These are phyloP conservation scores for Deroptyus accipitrinus DNA, from an alignment of 2,113 vertebrate species.

Conservation along the genomic window DNA sequence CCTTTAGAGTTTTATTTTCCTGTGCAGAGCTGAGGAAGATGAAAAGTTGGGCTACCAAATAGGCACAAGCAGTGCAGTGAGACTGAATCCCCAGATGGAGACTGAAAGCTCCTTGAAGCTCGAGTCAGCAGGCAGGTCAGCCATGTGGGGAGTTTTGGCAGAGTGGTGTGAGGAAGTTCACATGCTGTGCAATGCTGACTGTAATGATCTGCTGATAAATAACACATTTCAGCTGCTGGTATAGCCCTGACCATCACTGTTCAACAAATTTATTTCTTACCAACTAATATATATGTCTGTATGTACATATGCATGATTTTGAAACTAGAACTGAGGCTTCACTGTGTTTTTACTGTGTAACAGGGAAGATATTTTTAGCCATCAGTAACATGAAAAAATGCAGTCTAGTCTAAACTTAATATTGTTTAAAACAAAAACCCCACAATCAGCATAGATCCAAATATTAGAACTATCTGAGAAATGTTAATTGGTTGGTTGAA, in stretches of 20 bases:
- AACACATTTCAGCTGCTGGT: slow-evolving; percentile 29
- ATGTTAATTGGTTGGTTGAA: slow-evolving; percentile 49
- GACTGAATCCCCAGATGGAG: slow-evolving; percentile 18
- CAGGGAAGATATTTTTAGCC: slow-evolving; percentile 21
- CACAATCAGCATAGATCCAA: neutral
- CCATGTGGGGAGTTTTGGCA: slow-evolving; percentile 17
- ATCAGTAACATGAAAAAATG: neutral
- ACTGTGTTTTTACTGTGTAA: neutral
- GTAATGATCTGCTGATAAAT: slow-evolving; percentile 51
- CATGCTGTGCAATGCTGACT: slow-evolving; percentile 30
- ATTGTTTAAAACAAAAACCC: neutral
- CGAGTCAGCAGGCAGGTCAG: slow-evolving; percentile 14
- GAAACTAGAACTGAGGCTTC: neutral
- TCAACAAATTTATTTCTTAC: slow-evolving; percentile 17
- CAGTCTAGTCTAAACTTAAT: neutral
- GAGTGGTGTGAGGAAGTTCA: slow-evolving; percentile 16
- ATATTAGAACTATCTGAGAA: slow-evolving; percentile 49
- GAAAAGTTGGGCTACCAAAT: neutral
- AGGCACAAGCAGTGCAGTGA: neutral
- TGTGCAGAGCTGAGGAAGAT: neutral
- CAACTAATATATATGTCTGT: neutral
- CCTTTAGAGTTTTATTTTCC: neutral
- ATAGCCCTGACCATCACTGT: neutral
- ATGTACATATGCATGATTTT: neutral
- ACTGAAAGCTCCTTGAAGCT: slow-evolving; percentile 14